These are phyloP conservation scores for Latrodectus hesperus DNA, from an alignment of 2,888 invertebrate genomes.

Conservation along the genomic window DNA sequence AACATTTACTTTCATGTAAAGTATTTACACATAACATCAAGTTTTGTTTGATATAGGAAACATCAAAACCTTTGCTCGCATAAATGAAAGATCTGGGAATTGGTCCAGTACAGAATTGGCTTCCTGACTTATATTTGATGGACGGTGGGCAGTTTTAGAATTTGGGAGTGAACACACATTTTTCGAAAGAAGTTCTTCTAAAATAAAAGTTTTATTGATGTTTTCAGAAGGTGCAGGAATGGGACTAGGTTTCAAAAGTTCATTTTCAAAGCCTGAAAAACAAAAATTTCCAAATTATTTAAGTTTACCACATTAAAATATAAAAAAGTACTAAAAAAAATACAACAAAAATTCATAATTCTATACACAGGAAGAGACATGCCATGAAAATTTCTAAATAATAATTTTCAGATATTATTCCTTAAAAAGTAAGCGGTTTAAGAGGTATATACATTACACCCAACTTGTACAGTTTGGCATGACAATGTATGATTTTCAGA, in stretches of 20 bases:
- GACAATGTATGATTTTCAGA: no score
- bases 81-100: slow-evolving; percentile 75
- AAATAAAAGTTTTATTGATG: slow-evolving; percentile 39
- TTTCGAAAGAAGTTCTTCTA: slow-evolving; percentile 74
- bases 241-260: slow-evolving; percentile 71
- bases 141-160: slow-evolving; percentile 42
- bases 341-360: background rate
- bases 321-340: background rate
- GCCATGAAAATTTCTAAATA: no score
- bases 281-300: background rate
- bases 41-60: slow-evolving; percentile 73
- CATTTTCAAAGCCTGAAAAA: slow-evolving; percentile 73
- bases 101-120: slow-evolving; percentile 74
- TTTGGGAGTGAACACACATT: slow-evolving; percentile 71
- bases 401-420: no score
- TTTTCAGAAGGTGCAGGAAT: slow-evolving; percentile 52
- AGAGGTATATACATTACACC: no score
- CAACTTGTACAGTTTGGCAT: no score
- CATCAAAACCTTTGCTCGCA: slow-evolving; percentile 75
- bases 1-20: slow-evolving; percentile 14
- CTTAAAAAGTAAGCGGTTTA: no score
- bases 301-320: background rate
- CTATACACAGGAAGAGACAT: no score
- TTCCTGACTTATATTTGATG: slow-evolving; percentile 72
- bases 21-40: slow-evolving; percentile 50